Percentiles rank a stretch among this genome's conserved stretches.
phyloP scores from a whole-genome alignment of 2,113 vertebrate species.

The Corydoras maculifer region DNA sequence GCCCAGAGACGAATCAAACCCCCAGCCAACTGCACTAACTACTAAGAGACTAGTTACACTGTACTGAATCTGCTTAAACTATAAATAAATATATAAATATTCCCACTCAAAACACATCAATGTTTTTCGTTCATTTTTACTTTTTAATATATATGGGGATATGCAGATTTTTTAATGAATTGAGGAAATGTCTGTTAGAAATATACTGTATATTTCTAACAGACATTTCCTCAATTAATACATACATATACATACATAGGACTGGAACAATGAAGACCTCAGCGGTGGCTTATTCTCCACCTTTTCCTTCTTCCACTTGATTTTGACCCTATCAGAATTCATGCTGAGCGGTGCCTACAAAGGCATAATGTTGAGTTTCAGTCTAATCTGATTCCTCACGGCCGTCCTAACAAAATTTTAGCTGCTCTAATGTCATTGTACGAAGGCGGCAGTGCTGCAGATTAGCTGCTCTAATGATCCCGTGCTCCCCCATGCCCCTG shows the following conservation, averaged over 20 bases:
- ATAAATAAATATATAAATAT: too few species aligned
- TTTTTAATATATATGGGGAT: too few species aligned
- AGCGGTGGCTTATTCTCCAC: conserved; percentile 46
- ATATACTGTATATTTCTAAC: too few species aligned
- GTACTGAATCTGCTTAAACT: too few species aligned
- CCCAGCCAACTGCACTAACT: too few species aligned
- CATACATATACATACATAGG: too few species aligned
- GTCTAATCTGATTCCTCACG: conserved; percentile 70
- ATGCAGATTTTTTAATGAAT: too few species aligned
- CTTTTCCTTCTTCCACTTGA: conserved; percentile 59
- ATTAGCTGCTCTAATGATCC: conserved; percentile 67
- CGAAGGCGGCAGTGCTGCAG: conserved; percentile 56
- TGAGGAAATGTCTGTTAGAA: too few species aligned
- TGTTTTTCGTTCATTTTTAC: too few species aligned
- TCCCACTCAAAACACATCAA: too few species aligned
- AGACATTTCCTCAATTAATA: not conserved
- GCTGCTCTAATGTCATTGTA: conserved; percentile 67
- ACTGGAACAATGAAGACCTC: not conserved
- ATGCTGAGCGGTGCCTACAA: conserved; percentile 63
- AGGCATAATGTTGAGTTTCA: conserved; percentile 65
- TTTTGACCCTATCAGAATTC: conserved; percentile 67
- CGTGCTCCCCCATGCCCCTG: conserved; percentile 19
- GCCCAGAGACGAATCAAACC: too few species aligned
- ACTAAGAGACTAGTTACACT: too few species aligned
- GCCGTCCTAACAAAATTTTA: conserved; percentile 64